Evolutionary conservation across 1,140 invertebrate genomes (phyloP), one percentile per base, ranked within the genome.

Genomic region (Caenorhabditis tropicalis): DNA sequence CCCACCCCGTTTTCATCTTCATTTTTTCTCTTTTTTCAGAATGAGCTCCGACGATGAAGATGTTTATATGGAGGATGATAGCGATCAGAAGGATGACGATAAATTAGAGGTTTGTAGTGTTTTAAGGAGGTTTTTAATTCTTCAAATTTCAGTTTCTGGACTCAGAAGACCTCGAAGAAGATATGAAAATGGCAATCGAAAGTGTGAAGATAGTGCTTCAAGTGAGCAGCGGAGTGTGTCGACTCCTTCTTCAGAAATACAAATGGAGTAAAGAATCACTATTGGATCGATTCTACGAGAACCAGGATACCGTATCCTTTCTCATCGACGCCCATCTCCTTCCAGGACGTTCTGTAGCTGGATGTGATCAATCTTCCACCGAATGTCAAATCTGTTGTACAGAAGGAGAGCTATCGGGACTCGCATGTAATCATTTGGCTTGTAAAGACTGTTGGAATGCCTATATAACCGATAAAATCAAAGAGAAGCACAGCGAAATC

Each of bases 311-410:
- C 7, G 21, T 56, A 12, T 24, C 53, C 24, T 56, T 56, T 15
- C 53, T 56, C 2, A 56, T 56, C 24, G 53, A 56, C 5, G 53
- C 53, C 24, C 21, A 56, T 10, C 9, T 56, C 10, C 21, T 56
- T 56, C 53, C 53, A 27, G 12, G 7, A 12, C 53, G 15, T 27
- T 56, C 53, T 12, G 53, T 27, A 10, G 7, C 24, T 6, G 21
- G 10, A 4, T 29, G 24, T 12, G 21, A 24, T 10, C 2, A n/a
- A 24, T 27, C 15, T 12, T 43, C 39, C 39, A 6, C 9, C 48
- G 81, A 82, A 36, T 82, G 81, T 65, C 27, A 58, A 16, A 39
- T 82, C 16, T 82, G 81, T 51, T 82, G 48, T 29, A 51, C 29
- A 9, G 43, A 43, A 0, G 58, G 33, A 81, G 10, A 81, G 10